phyloP scores from a whole-genome alignment of 1,140 invertebrate species.

The Musca vetustissima region DNA sequence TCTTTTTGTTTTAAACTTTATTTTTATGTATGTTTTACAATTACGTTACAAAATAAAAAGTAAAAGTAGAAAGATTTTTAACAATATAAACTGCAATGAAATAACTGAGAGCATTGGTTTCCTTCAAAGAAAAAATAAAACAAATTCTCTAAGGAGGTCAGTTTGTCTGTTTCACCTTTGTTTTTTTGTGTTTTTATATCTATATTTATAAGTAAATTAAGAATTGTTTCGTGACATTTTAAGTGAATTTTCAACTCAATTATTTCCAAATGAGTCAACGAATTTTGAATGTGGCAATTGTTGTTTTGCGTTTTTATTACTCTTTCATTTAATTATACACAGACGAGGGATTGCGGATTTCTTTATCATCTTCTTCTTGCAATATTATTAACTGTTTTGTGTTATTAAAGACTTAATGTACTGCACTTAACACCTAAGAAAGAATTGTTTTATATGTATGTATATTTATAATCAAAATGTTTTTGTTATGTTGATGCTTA shows the following conservation, averaged over 20 bases:
- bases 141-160: no score
- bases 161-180: no score
- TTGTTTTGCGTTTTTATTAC: no score
- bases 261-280: not conserved
- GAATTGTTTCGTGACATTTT: not conserved
- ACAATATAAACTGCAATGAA: conserved; percentile 19
- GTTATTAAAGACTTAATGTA: conserved; percentile 18
- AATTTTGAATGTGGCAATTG: no score
- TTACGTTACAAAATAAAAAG: conserved; percentile 19
- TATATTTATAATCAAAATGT: conserved; percentile 23
- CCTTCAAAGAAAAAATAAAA: no score
- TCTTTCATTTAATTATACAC: no score
- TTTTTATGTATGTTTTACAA: conserved; percentile 11
- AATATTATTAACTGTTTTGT: not conserved
- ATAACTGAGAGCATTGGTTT: conserved; percentile 9
- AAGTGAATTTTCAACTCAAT: not conserved
- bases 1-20: conserved; percentile 16
- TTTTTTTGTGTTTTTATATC: no score
- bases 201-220: no score
- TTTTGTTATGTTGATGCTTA: conserved; percentile 24
- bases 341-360: not conserved
- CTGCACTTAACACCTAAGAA: conserved; percentile 17
- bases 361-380: not conserved
- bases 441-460: conserved; percentile 9
- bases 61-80: conserved; percentile 11